phyloP scores from a whole-genome alignment of 2,797 vertebrate genomes.

The Diplodus sargus region DNA sequence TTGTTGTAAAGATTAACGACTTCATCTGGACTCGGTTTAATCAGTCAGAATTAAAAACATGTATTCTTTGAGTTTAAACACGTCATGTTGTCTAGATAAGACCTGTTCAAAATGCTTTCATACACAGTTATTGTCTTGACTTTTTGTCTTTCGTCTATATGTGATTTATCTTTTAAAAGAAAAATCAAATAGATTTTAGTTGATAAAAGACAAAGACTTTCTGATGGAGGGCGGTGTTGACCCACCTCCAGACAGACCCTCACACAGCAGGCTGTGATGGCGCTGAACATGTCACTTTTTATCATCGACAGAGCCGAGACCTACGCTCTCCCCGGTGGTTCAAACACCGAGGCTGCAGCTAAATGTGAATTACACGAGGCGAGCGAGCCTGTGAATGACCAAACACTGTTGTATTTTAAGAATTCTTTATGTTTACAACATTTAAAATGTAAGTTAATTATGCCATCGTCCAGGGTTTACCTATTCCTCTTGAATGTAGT shows the following conservation, averaged over 20 bases:
- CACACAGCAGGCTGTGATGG: conserved; percentile 46
- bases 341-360: conserved; percentile 44
- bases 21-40: neutral
- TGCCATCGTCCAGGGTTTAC: neutral
- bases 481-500: neutral
- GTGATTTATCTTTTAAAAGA: too few species aligned
- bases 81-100: neutral
- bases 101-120: too few species aligned
- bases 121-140: too few species aligned
- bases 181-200: too few species aligned
- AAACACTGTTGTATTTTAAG: neutral
- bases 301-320: conserved; percentile 54
- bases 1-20: too few species aligned
- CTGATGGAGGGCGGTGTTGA: conserved; percentile 24
- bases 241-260: conserved; percentile 54
- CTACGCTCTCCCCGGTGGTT: conserved; percentile 49
- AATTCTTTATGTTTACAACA: neutral
- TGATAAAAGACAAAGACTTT: neutral
- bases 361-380: conserved; percentile 40
- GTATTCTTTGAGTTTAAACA: neutral
- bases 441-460: neutral
- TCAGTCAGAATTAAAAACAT: neutral
- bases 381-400: conserved; percentile 18
- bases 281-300: conserved; percentile 72
- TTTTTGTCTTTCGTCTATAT: too few species aligned